These are phyloP conservation scores for Leptoteleia sp. DNA, from an alignment of 1,140 invertebrate species.

Conservation along the genomic window DNA sequence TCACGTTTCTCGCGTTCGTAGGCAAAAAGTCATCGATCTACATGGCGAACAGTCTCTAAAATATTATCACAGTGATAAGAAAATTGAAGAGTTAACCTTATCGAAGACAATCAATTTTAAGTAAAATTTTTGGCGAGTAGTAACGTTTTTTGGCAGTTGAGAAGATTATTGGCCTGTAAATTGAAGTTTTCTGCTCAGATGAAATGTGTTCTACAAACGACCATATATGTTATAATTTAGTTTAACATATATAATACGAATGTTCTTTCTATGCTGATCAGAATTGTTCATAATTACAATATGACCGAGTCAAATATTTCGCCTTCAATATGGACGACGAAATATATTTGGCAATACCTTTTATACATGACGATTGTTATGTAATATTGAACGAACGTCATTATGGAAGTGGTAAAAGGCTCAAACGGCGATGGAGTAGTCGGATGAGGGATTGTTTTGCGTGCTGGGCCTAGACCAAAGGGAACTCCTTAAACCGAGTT, in stretches of 20 bases:
- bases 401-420: conserved; percentile 20
- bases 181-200: not conserved
- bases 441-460: conserved; percentile 83
- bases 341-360: conserved; percentile 27
- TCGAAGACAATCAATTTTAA: conserved; percentile 21
- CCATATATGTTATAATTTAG: too few species aligned
- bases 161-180: conserved; percentile 18
- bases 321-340: conserved; percentile 20
- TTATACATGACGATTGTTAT: conserved; percentile 34
- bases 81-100: conserved; percentile 20
- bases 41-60: conserved; percentile 39
- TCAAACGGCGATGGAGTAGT: conserved; percentile 86
- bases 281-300: conserved; percentile 12
- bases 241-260: too few species aligned
- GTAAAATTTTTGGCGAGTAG: conserved; percentile 15
- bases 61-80: conserved; percentile 53
- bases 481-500: conserved; percentile 86
- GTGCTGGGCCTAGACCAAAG: conserved; percentile 86
- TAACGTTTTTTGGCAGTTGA: conserved; percentile 37
- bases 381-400: conserved; percentile 15
- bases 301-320: not conserved
- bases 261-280: too few species aligned
- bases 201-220: too few species aligned
- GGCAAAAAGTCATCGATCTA: conserved; percentile 31
- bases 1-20: conserved; percentile 17